These are phyloP conservation scores for Peromyscus melanophrys DNA, from an alignment of 2,797 vertebrate species.

Conservation along the genomic window DNA sequence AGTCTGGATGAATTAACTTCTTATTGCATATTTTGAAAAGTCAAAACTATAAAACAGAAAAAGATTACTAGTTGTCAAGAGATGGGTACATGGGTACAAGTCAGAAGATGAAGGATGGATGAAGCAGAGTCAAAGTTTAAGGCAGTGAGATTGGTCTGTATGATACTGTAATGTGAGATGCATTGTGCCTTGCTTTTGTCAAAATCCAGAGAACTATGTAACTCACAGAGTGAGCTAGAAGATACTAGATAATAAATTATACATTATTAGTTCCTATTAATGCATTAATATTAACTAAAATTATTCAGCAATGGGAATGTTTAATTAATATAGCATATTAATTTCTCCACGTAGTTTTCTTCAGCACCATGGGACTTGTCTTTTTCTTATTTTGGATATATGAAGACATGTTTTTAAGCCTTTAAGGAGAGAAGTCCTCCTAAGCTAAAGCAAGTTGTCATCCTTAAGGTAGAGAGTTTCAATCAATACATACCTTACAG, in stretches of 20 bases:
- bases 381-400: not conserved
- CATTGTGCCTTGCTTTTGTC: not conserved
- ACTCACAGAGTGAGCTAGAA: not conserved
- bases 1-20: not conserved
- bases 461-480: not conserved
- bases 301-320: not conserved
- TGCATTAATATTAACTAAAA: not conserved
- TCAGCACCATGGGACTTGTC: not conserved
- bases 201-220: not conserved
- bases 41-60: not conserved
- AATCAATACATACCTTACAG: not conserved
- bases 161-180: not conserved
- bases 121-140: not conserved
- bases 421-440: not conserved
- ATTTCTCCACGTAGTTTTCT: not conserved
- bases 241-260: not conserved
- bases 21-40: not conserved
- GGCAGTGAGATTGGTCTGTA: not conserved
- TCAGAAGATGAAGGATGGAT: not conserved
- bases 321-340: not conserved
- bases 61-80: not conserved
- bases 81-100: not conserved
- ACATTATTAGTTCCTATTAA: not conserved
- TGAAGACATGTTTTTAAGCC: not conserved
- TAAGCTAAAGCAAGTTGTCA: not conserved